phyloP scores from a whole-genome alignment of 2,888 invertebrate genomes.

The Vandiemenella viatica region DNA sequence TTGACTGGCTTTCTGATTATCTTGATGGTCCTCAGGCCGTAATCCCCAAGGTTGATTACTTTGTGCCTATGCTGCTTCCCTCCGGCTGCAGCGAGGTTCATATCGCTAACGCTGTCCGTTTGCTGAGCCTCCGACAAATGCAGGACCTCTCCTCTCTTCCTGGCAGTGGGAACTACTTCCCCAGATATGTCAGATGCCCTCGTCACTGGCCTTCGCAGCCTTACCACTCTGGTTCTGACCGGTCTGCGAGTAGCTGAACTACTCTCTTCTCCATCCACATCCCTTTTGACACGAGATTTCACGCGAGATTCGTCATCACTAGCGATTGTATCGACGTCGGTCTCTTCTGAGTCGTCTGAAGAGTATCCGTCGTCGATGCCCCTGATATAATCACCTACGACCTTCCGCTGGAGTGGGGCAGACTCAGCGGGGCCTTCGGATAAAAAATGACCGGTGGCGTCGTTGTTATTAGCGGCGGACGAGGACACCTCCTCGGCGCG shows the following conservation, averaged over 20 bases:
- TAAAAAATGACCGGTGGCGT: conserved; percentile 39
- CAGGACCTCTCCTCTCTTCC: conserved; percentile 3
- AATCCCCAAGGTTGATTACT: conserved; percentile 1
- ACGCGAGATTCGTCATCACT: too few relatives aligned
- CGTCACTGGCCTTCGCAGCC: neutral
- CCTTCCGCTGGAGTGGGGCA: conserved; percentile 45
- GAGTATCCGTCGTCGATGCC: conserved; percentile 16
- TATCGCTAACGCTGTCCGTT: conserved; percentile 3
- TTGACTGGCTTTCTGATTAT: conserved; percentile 5
- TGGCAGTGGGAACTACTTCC: neutral
- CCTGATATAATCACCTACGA: conserved; percentile 30
- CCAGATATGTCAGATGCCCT: neutral
- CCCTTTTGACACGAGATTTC: too few relatives aligned
- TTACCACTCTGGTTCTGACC: neutral
- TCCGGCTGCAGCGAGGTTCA: conserved; percentile 11
- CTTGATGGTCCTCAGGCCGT: conserved; percentile 10
- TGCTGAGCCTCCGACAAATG: conserved; percentile 11
- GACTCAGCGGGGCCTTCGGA: conserved; percentile 44
- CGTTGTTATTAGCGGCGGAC: conserved; percentile 10
- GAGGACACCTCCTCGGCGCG: neutral
- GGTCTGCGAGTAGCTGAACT: too few relatives aligned
- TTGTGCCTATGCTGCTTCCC: neutral
- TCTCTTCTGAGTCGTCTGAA: too few relatives aligned
- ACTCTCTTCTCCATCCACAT: too few relatives aligned
- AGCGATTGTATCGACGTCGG: neutral